Evolutionary conservation across 2,888 invertebrate genomes (phyloP).

Genomic region (Apamea crenata): DNA sequence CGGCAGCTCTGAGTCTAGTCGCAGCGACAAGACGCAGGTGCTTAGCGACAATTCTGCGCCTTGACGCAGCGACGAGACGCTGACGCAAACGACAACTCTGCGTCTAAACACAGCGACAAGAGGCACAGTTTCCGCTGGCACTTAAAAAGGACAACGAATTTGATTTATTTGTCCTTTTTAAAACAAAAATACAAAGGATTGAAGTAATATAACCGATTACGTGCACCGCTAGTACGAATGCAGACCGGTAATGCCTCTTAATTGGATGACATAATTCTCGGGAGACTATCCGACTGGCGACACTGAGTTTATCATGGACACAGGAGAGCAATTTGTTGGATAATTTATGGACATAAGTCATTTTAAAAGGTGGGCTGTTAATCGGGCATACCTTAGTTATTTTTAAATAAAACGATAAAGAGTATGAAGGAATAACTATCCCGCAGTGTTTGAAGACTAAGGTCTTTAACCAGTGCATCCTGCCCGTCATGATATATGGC

Average conservation of each 20-base stretch:
- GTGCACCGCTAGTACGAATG: not conserved
- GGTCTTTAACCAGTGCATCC: too few relatives aligned
- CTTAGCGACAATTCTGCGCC: too few relatives aligned
- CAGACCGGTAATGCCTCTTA: slow-evolving; percentile 37
- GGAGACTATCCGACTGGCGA: not conserved
- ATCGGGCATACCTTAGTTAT: not conserved
- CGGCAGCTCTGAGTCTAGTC: too few relatives aligned
- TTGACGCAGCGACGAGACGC: not conserved
- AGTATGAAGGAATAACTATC: too few relatives aligned
- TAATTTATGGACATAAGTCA: slow-evolving; percentile 1
- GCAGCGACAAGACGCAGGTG: too few relatives aligned
- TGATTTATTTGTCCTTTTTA: not conserved
- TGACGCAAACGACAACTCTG: not conserved
- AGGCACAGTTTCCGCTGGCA: not conserved
- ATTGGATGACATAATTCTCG: slow-evolving; percentile 62
- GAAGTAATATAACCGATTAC: not conserved
- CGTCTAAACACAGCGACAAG: not conserved
- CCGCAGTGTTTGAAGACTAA: too few relatives aligned
- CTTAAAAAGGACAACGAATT: not conserved
- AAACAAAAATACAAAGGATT: not conserved
- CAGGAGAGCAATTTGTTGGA: slow-evolving; percentile 18
- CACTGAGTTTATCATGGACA: slow-evolving; percentile 13
- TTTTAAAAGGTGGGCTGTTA: not conserved
- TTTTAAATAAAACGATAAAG: not conserved
- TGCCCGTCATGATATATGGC: too few relatives aligned